Evolutionary conservation across 2,113 vertebrate genomes (phyloP).

Genomic region (Phocoena sinus): DNA sequence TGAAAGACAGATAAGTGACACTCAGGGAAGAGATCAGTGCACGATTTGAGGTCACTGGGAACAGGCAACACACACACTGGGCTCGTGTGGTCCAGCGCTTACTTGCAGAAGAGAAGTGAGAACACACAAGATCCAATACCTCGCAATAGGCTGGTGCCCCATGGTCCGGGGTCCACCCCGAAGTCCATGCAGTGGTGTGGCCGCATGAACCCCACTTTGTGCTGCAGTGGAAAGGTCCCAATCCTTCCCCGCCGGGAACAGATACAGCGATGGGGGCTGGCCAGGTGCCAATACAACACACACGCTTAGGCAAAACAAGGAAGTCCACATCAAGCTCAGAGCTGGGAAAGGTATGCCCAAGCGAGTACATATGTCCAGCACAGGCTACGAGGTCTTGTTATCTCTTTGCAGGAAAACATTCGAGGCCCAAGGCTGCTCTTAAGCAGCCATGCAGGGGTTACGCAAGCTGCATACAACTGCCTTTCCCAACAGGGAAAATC

Average conservation of each 20-base stretch:
- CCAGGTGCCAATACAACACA: not conserved
- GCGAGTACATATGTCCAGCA: not conserved
- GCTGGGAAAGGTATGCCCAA: not conserved
- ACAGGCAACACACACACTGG: fast-evolving
- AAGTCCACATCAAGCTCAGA: fast-evolving
- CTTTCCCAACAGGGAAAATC: not conserved
- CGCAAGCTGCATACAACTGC: fast-evolving
- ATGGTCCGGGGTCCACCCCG: fast-evolving
- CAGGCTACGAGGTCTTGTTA: not conserved
- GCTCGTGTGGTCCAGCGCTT: fast-evolving
- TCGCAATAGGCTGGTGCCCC: not conserved
- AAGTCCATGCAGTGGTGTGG: fast-evolving
- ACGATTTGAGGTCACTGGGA: not conserved
- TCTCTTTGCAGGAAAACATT: not conserved
- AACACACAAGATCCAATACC: not conserved
- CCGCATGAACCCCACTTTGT: not conserved
- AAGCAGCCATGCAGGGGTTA: not conserved
- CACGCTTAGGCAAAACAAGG: not conserved
- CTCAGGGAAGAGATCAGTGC: not conserved
- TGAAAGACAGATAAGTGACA: not conserved
- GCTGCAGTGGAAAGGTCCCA: not conserved
- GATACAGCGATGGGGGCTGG: fast-evolving
- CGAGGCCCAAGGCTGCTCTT: not conserved
- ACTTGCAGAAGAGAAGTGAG: not conserved
- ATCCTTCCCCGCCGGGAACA: not conserved